A percentile compares a stretch with the other conserved stretches of the same genome.
Evolutionary conservation across 2,888 invertebrate genomes (phyloP).

Genomic region (Caenorhabditis sp.): DNA sequence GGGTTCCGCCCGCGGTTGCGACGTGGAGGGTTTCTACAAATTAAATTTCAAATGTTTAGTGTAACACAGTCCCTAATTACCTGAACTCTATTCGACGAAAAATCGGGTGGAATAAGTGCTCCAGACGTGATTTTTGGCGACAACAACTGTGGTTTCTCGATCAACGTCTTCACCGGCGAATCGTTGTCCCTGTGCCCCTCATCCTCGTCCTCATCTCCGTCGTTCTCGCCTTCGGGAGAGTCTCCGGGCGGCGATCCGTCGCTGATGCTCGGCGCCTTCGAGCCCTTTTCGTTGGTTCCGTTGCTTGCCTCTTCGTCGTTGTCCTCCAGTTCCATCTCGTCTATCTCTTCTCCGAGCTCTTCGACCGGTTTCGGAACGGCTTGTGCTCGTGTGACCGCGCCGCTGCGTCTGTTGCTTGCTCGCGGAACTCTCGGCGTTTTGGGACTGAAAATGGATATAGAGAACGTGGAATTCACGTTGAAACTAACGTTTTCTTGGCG

Average conservation of each 20-base stretch:
- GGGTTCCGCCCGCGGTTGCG: too few species aligned
- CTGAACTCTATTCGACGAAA: background rate
- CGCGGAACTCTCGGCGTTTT: constrained; percentile 23
- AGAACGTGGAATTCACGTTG: background rate
- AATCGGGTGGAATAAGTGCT: background rate
- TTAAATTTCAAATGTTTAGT: too few species aligned
- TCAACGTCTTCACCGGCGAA: constrained; percentile 3
- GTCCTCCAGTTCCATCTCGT: constrained; percentile 22
- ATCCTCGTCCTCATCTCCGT: constrained; percentile 12
- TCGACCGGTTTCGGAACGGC: constrained; percentile 23
- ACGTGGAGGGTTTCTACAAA: too few species aligned
- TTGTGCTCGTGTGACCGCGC: constrained; percentile 37
- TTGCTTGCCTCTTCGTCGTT: constrained; percentile 21
- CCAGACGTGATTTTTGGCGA: constrained; percentile 4
- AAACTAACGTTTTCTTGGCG: constrained; percentile 39
- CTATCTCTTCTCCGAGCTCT: constrained; percentile 15
- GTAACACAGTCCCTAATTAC: background rate
- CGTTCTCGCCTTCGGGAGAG: constrained; percentile 23
- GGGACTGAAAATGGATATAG: constrained; percentile 12
- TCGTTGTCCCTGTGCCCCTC: background rate
- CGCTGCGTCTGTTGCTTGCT: constrained; percentile 7
- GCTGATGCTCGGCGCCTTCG: constrained; percentile 30
- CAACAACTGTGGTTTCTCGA: constrained; percentile 9
- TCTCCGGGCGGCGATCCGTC: constrained; percentile 27
- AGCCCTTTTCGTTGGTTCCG: constrained; percentile 10